Percentiles rank a stretch among this genome's conserved stretches.
Evolutionary conservation across 2,888 invertebrate genomes (phyloP).

Genomic region (Isotomurus palustris): DNA sequence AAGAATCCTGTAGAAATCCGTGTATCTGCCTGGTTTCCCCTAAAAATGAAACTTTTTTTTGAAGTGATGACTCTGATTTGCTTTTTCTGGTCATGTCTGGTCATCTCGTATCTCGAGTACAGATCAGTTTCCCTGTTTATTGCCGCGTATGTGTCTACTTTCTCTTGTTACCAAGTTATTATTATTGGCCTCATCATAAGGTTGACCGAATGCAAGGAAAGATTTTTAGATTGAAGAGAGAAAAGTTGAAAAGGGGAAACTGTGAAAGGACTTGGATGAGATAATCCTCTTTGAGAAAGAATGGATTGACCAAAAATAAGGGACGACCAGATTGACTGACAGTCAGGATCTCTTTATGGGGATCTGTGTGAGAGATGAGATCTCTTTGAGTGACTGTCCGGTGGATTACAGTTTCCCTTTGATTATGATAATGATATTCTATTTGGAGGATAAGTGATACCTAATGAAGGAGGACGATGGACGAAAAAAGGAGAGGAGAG

Average conservation of each 20-base stretch:
- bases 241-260: background rate
- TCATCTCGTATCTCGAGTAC: too few relatives aligned
- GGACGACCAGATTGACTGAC: too few relatives aligned
- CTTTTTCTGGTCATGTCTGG: background rate
- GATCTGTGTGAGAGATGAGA: too few relatives aligned
- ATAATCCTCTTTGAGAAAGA: slow-evolving; percentile 1
- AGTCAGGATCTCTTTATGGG: too few relatives aligned
- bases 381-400: too few relatives aligned
- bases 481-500: too few relatives aligned
- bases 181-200: background rate
- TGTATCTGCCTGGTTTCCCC: background rate
- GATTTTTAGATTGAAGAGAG: background rate
- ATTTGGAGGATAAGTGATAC: too few relatives aligned
- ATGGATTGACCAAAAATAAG: slow-evolving; percentile 1
- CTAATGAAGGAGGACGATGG: too few relatives aligned
- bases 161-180: background rate
- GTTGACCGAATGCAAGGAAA: background rate
- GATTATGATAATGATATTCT: too few relatives aligned
- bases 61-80: background rate
- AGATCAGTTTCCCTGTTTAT: too few relatives aligned
- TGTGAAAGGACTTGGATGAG: background rate
- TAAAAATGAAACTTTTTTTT: background rate
- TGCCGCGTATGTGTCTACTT: too few relatives aligned
- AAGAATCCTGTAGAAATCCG: background rate
- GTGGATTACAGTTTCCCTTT: too few relatives aligned